Conservation (phyloP, 2,888 invertebrate species). For the Cotesia congregata region DNA sequence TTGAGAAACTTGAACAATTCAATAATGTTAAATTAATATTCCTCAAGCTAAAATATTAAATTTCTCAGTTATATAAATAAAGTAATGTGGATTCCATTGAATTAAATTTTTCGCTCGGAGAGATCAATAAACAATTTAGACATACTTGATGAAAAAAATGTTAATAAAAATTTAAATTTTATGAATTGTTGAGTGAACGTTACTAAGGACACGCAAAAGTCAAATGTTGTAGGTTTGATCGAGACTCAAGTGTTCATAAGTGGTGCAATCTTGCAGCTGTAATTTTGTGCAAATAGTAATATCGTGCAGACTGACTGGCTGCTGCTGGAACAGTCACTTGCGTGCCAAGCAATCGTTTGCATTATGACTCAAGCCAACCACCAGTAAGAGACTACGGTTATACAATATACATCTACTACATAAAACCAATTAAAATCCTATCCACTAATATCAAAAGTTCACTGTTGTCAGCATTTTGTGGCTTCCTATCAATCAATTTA, state of each 20-base stretch:
- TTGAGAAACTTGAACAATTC: constrained; percentile 8
- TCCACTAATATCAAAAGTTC: constrained; percentile 56
- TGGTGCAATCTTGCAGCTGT: constrained; percentile 61
- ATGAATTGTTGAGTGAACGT: constrained; percentile 26
- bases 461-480: constrained; percentile 53
- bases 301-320: constrained; percentile 62
- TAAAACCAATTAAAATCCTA: constrained; percentile 66
- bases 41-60: not conserved
- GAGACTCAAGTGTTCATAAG: constrained; percentile 60
- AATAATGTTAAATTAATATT: constrained; percentile 11
- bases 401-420: constrained; percentile 52
- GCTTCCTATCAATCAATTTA: constrained; percentile 47
- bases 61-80: not conserved
- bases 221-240: constrained; percentile 51
- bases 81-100: not conserved
- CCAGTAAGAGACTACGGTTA: constrained; percentile 29
- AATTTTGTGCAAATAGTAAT: constrained; percentile 69
- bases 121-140: not conserved
- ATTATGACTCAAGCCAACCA: constrained; percentile 52
- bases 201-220: constrained; percentile 31
- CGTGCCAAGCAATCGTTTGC: constrained; percentile 64
- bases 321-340: constrained; percentile 50
- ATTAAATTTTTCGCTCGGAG: not conserved
- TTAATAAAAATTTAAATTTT: constrained; percentile 17
- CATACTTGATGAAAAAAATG: constrained; percentile 2